Evolutionary conservation across 2,797 vertebrate genomes (phyloP).

Genomic region (Gallinago solitaria): DNA sequence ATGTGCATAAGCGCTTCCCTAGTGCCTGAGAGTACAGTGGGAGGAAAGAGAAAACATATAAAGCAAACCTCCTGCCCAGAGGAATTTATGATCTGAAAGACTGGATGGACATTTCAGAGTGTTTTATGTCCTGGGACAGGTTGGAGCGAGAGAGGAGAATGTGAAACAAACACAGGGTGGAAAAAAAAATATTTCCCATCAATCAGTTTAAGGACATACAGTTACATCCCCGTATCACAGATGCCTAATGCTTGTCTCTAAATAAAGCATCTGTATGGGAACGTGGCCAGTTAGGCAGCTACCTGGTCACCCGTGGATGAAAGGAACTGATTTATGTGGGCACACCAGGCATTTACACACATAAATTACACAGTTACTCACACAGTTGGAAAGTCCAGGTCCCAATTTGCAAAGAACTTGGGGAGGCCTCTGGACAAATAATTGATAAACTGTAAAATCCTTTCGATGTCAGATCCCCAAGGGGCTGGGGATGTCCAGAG

Average conservation of each 20-base stretch:
- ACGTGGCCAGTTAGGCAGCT: neutral
- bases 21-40: fast-evolving
- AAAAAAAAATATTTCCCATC: neutral
- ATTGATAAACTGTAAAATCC: neutral
- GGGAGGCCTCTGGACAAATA: neutral
- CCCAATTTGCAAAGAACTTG: neutral
- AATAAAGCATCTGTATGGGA: neutral
- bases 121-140: neutral
- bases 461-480: neutral
- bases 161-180: neutral
- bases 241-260: neutral
- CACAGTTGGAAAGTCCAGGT: neutral
- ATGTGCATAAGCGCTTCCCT: neutral
- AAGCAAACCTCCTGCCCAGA: neutral
- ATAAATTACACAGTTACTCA: neutral
- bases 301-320: neutral
- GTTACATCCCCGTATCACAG: neutral
- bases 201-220: neutral
- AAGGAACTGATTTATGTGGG: conserved; percentile 18
- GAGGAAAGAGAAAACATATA: neutral
- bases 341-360: neutral
- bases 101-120: neutral
- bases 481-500: neutral
- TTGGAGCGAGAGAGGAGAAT: neutral
- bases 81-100: neutral